Base-by-base conservation (phyloP, 2,113 vertebrate genomes). In the Prunella himalayana region DNA sequence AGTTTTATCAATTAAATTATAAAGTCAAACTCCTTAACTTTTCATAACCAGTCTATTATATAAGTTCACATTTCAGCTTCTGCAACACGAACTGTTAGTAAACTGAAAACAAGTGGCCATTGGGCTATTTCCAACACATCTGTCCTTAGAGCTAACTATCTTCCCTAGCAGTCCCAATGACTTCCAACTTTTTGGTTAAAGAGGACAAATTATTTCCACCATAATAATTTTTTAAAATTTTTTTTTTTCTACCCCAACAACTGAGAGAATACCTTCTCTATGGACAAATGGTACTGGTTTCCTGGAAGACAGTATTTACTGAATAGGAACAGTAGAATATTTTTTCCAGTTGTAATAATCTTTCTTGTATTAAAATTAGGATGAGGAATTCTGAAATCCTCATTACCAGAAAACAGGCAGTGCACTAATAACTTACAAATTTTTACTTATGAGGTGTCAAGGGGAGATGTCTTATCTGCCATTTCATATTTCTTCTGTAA, bases 401-500 rank as follows among this genome's bases (percentile, higher is more conserved):
- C 42, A 22, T 70, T 89, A 86, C 28, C 61, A 75, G 47, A 80
- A 89, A 79, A 80, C 42, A 61, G 37, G 30, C 60, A 71, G 6
- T 78, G n/a, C 49, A 61, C 30, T 24, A 70, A 50, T 61, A 83
- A 82, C 50, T 54, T 73, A 87, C 5, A 61, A 66, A 56, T 66
- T 73, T 69, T 42, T 70, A 88, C 66, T 72, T 73, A 72, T 13
- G 39, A 83, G 14, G 35, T 81, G 16, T 57, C n/a, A 57, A 9
- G 22, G 35, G 44, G 39, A 54, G 30, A 63, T 37, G 28, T 66
- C 68, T 90, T 77, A 80, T 65, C 78, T 90, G 42, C 35, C 20
- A 50, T 66, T 95, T 85, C 42, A 7, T 42, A 76, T 30, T 72
- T 84, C 49, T 79, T 88, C 63, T 17, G 11, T 45, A 93, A 71